phyloP scores from a whole-genome alignment of 2,888 invertebrate genomes.

The Acleris emargana region DNA sequence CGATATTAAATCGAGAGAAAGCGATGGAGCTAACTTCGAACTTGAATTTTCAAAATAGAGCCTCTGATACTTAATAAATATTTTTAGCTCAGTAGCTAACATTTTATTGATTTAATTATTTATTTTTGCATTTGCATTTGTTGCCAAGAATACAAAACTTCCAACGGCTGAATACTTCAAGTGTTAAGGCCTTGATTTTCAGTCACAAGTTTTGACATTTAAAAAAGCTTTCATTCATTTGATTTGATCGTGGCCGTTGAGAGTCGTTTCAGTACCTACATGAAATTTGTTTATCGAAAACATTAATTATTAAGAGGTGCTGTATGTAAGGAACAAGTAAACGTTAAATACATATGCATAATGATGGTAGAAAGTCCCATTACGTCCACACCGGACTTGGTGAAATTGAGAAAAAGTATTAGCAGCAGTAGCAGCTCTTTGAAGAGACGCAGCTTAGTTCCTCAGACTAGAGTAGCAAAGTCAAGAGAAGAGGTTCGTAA shows the following conservation, averaged over 20 bases:
- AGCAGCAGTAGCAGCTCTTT: constrained; percentile 61
- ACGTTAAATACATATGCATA: constrained; percentile 16
- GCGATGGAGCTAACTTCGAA: no score
- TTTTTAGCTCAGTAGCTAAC: no score
- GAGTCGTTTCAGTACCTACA: constrained; percentile 48
- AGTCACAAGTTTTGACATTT: constrained; percentile 14
- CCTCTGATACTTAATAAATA: no score
- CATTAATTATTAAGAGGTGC: constrained; percentile 13
- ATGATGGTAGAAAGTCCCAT: constrained; percentile 66
- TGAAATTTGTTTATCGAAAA: constrained; percentile 15
- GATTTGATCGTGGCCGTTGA: constrained; percentile 42
- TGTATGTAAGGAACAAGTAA: neutral
- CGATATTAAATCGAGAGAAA: no score
- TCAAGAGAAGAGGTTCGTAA: constrained; percentile 62
- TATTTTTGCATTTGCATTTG: no score
- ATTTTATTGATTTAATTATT: no score
- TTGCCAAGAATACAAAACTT: no score
- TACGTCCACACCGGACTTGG: constrained; percentile 59
- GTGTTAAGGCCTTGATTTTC: neutral
- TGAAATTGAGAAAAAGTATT: constrained; percentile 57
- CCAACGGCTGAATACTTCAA: no score
- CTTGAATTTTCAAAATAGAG: no score
- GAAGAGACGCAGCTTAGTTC: constrained; percentile 66
- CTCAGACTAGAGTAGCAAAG: constrained; percentile 53
- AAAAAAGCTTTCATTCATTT: constrained; percentile 12